A percentile compares a stretch with the other conserved stretches of the same genome.
Evolutionary conservation across 2,113 vertebrate species (phyloP).

Genomic region (Patagioenas fasciata): DNA sequence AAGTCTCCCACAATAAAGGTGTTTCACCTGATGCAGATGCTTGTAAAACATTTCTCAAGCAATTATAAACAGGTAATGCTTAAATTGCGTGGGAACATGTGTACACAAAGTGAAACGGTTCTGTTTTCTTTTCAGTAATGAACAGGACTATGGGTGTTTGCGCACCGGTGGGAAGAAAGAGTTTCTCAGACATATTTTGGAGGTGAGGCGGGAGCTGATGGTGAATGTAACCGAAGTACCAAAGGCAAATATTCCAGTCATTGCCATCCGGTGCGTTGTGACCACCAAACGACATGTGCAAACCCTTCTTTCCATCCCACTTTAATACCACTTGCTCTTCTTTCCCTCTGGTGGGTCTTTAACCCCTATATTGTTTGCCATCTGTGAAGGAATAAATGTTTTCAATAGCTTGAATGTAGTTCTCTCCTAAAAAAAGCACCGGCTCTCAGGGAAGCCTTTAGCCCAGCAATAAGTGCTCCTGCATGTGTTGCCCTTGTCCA

Average conservation of each 20-base stretch:
- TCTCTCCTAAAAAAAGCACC: neutral
- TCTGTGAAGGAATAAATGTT: neutral
- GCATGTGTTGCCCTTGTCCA: neutral
- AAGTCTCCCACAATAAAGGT: conserved; percentile 57
- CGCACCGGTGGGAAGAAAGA: conserved; percentile 16
- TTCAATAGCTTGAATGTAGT: neutral
- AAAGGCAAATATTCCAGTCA: neutral
- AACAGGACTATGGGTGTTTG: neutral
- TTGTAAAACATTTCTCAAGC: conserved; percentile 65
- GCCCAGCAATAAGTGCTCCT: neutral
- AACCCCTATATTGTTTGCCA: neutral
- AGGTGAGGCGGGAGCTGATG: neutral
- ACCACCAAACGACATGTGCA: neutral
- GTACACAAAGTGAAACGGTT: neutral
- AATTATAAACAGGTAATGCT: conserved; percentile 57
- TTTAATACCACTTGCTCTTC: neutral
- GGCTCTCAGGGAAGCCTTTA: neutral
- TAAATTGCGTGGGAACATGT: conserved; percentile 48
- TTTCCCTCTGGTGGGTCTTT: neutral
- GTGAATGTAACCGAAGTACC: neutral
- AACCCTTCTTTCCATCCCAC: neutral
- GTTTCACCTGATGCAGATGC: conserved; percentile 40
- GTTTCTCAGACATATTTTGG: conserved; percentile 35
- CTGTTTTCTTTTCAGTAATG: conserved; percentile 21
- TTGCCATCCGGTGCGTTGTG: neutral